A percentile compares a stretch with the other conserved stretches of the same genome.
These are phyloP conservation scores for Trichonephila clavata DNA, from an alignment of 1,140 invertebrate genomes.

Conservation along the genomic window DNA sequence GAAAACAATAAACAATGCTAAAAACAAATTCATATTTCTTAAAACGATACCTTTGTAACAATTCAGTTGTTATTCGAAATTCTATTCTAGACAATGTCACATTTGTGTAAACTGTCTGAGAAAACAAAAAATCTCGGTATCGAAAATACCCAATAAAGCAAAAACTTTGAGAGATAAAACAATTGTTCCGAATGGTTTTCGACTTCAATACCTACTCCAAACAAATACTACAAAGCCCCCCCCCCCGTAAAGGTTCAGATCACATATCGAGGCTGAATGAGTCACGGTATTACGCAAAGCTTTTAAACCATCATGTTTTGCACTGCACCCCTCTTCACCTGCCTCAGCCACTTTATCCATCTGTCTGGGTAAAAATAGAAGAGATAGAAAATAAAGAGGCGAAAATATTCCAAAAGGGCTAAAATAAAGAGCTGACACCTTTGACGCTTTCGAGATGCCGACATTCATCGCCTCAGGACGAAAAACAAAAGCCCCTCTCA, in stretches of 20 bases:
- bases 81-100: no score
- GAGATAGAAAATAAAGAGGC: constrained; percentile 25
- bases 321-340: neutral
- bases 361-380: neutral
- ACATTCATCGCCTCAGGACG: constrained; percentile 13
- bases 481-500: constrained; percentile 55
- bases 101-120: no score
- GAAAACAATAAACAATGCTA: no score
- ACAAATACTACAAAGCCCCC: neutral
- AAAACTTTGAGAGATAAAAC: neutral
- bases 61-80: no score
- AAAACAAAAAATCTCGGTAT: no score
- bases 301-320: constrained; percentile 23
- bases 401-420: neutral
- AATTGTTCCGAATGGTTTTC: neutral
- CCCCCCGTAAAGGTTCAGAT: neutral
- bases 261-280: neutral
- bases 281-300: constrained; percentile 28
- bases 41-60: no score
- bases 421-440: constrained; percentile 35
- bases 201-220: neutral
- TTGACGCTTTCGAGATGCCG: constrained; percentile 26
- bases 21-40: no score
- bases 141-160: no score
- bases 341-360: constrained; percentile 30